Evolutionary conservation across 2,888 invertebrate genomes (phyloP).

Genomic region (Leptinotarsa tumamoca): DNA sequence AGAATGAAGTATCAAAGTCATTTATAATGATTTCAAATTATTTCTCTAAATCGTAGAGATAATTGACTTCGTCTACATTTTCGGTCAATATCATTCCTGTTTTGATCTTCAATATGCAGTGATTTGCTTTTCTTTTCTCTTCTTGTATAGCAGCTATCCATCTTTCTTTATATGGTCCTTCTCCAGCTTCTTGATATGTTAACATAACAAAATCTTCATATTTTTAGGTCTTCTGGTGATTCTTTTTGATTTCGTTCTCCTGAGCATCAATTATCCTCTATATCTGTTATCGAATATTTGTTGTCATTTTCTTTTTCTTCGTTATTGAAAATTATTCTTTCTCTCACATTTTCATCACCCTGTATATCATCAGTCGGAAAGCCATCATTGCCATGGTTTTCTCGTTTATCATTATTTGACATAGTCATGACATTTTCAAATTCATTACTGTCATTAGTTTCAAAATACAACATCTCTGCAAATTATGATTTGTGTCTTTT

Average conservation of each 20-base stretch:
- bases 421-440: neutral
- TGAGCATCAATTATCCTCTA: neutral
- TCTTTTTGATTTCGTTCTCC: slow-evolving; percentile 17
- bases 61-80: neutral
- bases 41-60: neutral
- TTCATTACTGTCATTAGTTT: slow-evolving; percentile 5
- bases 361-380: neutral
- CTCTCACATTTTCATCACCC: neutral
- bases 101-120: neutral
- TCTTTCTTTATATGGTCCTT: slow-evolving; percentile 31
- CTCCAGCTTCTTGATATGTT: slow-evolving; percentile 45
- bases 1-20: neutral
- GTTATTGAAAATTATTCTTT: too few species aligned
- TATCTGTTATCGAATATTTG: neutral
- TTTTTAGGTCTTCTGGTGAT: neutral
- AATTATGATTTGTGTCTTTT: too few species aligned
- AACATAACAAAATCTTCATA: slow-evolving; percentile 16
- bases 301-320: too few species aligned
- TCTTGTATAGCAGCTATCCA: slow-evolving; percentile 44
- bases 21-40: neutral
- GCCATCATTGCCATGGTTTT: neutral
- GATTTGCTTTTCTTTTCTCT: neutral
- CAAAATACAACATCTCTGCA: neutral
- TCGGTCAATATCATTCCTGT: neutral
- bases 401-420: neutral